Evolutionary conservation across 2,113 vertebrate genomes (phyloP).

Genomic region (Petrocephalus microphthalmus): DNA sequence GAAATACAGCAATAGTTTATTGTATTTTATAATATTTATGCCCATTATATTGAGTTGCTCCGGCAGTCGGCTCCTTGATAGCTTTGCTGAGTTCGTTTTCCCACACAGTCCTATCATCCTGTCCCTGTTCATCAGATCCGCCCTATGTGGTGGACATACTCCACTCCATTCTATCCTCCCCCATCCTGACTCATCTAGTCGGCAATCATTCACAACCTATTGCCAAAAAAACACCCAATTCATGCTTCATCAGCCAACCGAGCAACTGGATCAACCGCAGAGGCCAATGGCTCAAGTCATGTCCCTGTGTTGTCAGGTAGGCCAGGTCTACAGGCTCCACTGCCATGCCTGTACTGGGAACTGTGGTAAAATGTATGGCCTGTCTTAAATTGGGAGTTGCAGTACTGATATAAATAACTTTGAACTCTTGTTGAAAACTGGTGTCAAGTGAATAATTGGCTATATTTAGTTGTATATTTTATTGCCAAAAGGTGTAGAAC

Average conservation of each 20-base stretch:
- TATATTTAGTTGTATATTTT: not conserved
- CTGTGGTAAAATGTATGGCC: not conserved
- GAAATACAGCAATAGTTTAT: not conserved
- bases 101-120: not conserved
- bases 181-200: not conserved
- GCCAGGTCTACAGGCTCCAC: not conserved
- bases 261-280: not conserved
- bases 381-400: not conserved
- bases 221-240: not conserved
- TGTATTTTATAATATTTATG: not conserved
- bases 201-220: not conserved
- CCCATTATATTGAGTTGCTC: not conserved
- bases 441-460: not conserved
- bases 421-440: not conserved
- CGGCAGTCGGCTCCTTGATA: not conserved
- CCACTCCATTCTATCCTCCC: not conserved
- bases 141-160: not conserved
- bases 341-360: not conserved
- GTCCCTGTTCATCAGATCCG: not conserved
- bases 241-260: not conserved
- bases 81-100: not conserved
- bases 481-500: not conserved
- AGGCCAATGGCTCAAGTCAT: not conserved
- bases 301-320: not conserved
- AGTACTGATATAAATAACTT: not conserved